These are phyloP conservation scores for Mactromeris polynyma DNA, from an alignment of 2,888 invertebrate genomes.

Conservation along the genomic window DNA sequence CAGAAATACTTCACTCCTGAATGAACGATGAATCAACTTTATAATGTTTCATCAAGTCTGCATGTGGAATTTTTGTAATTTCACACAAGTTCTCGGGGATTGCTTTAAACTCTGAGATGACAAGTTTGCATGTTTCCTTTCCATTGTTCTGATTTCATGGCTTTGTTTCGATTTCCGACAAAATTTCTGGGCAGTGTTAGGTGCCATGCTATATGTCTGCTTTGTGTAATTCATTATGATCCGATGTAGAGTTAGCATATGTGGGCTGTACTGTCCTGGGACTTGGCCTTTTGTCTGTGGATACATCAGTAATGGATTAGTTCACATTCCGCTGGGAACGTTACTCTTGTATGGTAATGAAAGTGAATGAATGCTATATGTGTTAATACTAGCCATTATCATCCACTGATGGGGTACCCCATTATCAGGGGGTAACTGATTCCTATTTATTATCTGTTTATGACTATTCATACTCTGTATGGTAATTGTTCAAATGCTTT, in stretches of 20 bases:
- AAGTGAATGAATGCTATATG: slow-evolving; percentile 28
- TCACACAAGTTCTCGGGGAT: background rate
- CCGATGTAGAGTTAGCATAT: slow-evolving; percentile 6
- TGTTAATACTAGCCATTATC: slow-evolving; percentile 38
- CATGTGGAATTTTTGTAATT: background rate
- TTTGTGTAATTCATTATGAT: background rate
- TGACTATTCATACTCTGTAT: slow-evolving; percentile 13
- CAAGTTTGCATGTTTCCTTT: background rate
- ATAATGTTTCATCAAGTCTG: background rate
- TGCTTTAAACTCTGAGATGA: background rate
- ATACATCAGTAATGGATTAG: slow-evolving; percentile 43
- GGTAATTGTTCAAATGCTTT: background rate
- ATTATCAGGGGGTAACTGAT: slow-evolving; percentile 31
- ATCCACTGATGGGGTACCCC: background rate
- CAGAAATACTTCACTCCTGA: background rate
- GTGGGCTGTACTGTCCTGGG: slow-evolving; percentile 17
- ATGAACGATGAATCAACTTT: background rate
- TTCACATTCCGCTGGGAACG: slow-evolving; percentile 9
- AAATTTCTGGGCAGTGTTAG: background rate
- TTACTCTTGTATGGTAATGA: background rate
- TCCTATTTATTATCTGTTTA: slow-evolving; percentile 26
- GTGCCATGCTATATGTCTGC: background rate
- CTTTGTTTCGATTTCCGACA: background rate
- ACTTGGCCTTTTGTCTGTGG: slow-evolving; percentile 38
- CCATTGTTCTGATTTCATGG: background rate